Evolutionary conservation across 2,797 vertebrate species (phyloP), one percentile per base, ranked within the genome.

Genomic region (Caiman crocodilus): DNA sequence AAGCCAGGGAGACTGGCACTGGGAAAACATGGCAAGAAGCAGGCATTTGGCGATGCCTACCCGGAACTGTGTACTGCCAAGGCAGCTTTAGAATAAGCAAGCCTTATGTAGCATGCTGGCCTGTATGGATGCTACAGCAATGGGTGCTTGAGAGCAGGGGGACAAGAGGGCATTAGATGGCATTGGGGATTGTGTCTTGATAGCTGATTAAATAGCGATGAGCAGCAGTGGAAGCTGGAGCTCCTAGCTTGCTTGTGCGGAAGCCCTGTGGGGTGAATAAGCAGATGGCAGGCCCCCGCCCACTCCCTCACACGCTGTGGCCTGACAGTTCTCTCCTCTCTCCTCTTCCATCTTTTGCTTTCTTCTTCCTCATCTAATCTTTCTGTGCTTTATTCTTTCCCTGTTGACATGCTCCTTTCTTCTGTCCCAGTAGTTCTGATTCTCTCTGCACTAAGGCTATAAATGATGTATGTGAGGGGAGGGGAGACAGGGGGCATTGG

Each of bases 1-100:
- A 65, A 90, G 85, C 74, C n/a, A 67, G 93, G 55, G 90, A 96
- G 90, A 79, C 61, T 78, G 76, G 23, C 77, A 58, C 63, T 4
- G 1, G 65, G 80, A 88, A 55, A 79, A 79, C 28, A 25, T 55
- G 25, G 42, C 50, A 30, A 83, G 75, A 56, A 59, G 75, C 28
- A 60, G 60, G 50, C 74, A 69, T n/a, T 23, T 8, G n/a, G 13
- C 15, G 73, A 74, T 13, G 35, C 10, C 60, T 18, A 26, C 18
- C 15, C 64, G 76, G 32, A 60, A 15, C 55, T 86, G 61, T 64
- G 55, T 81, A 65, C 84, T 67, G 30, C 69, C 79, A 79, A 83
- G 35, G 26, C 26, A 65, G 57, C 18, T 16, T 60, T 11, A 28
- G 15, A 56, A 11, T 14, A 3, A 81, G 30, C 67, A 73, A 28